Base-by-base conservation (phyloP, 2,888 invertebrate genomes). In the Drosophila kanekoi region DNA sequence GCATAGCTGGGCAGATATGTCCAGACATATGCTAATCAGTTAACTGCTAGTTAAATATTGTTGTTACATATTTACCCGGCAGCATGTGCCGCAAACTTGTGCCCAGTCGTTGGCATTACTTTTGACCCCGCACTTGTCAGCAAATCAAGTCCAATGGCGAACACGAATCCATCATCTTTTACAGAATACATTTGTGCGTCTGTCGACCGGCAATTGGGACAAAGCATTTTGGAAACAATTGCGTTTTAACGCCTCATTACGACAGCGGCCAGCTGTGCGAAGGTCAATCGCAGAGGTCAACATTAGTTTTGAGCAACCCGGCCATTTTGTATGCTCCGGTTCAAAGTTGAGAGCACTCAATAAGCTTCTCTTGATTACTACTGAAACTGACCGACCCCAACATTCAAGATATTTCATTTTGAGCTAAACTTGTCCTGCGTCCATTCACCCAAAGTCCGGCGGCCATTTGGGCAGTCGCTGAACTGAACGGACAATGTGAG, bases 291-390 rank as follows among this genome's bases (percentile, higher is more conserved):
- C 37, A 54, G 62, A 67, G 86, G 83, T 82, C 80, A 82, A 28
- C 51, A 40, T 38, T 52, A 76, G 65, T 77, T 67, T 57, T 1
- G 35, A n/a, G 13, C 52, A 38, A 35, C 35, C 16, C 37, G 33
- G 37, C 14, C 33, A 0, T 23, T 6, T 18, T 13, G 20, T 14
- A 14, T 33, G 13, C 5, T 13, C 16, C 37, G 33, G 80, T 76
- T 79, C 83, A 86, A 82, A 81, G 80, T 86, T 81, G 80, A 83
- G 66, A 66, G 72, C 11, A 44, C 65, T 14, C 61, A 18, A 54
- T 62, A 60, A 68, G 77, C 63, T 56, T 41, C 40, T 45, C 40
- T 16, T 57, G 54, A 64, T 60, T 59, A 52, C 58, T 41, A 11
- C 23, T 44, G 44, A 37, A 43, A 61, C 65, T 62, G 82, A 81